These are phyloP conservation scores for Cryptotermes secundus DNA, from an alignment of 1,140 invertebrate species.

Conservation along the genomic window DNA sequence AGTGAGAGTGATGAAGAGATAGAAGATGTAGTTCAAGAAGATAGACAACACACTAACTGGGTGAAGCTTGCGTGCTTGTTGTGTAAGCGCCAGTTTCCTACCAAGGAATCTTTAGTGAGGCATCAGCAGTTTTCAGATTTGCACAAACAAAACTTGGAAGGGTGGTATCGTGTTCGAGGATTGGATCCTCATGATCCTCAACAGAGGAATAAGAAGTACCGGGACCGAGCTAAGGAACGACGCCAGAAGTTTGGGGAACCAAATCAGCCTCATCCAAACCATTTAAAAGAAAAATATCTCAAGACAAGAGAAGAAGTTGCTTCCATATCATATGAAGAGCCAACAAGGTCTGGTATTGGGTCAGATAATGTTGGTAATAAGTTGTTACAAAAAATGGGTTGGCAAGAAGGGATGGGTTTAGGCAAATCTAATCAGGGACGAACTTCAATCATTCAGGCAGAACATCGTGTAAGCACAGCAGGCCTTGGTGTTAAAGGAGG, in stretches of 20 bases:
- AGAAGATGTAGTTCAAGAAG: constrained; percentile 58
- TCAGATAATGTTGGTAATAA: constrained; percentile 89
- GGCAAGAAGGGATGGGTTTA: constrained; percentile 93
- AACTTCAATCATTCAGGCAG: constrained; percentile 83
- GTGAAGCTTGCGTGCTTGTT: constrained; percentile 89
- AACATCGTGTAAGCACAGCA: constrained; percentile 64
- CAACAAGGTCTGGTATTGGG: constrained; percentile 72
- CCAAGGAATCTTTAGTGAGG: constrained; percentile 78
- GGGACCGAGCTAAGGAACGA: constrained; percentile 95
- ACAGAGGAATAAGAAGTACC: constrained; percentile 64
- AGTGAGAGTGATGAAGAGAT: constrained; percentile 65
- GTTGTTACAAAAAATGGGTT: constrained; percentile 97
- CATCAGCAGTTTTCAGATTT: constrained; percentile 93
- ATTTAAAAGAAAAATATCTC: constrained; percentile 61
- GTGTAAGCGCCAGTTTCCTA: constrained; percentile 93
- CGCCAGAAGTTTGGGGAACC: constrained; percentile 91
- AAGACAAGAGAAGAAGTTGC: constrained; percentile 54
- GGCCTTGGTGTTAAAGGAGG: constrained; percentile 74
- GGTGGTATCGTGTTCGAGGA: constrained; percentile 58
- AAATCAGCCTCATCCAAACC: constrained; percentile 71
- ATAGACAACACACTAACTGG: constrained; percentile 75
- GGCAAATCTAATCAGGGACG: constrained; percentile 93
- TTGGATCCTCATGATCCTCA: constrained; percentile 57
- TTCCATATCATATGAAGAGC: constrained; percentile 59
- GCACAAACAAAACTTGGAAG: constrained; percentile 90